phyloP scores from a whole-genome alignment of 2,113 vertebrate genomes.

The Otis tarda region DNA sequence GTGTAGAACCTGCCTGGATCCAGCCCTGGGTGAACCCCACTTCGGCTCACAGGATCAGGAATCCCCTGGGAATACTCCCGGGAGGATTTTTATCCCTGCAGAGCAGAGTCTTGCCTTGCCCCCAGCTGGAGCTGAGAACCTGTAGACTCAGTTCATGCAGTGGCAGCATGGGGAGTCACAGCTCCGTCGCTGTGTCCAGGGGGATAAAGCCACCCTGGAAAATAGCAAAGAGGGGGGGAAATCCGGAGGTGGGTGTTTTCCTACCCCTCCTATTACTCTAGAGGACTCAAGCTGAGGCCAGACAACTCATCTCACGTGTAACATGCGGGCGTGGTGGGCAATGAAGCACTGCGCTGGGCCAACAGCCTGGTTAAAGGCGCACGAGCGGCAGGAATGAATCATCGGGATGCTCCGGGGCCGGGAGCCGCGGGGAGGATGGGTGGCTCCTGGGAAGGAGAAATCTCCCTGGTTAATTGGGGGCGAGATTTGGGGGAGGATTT shows the following conservation, averaged over 20 bases:
- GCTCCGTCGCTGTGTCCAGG: not conserved
- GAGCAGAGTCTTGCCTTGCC: too few species aligned
- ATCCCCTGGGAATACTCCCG: not conserved
- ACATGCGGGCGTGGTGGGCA: not conserved
- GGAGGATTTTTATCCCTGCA: not conserved
- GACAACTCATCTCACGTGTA: not conserved
- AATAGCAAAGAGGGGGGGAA: not conserved
- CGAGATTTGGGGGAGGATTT: too few species aligned
- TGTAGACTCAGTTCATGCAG: fast-evolving
- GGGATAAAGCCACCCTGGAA: not conserved
- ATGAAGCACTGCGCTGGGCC: fast-evolving
- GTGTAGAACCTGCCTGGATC: not conserved
- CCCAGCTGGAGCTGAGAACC: not conserved
- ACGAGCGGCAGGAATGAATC: not conserved
- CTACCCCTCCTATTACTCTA: not conserved
- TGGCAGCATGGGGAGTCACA: not conserved
- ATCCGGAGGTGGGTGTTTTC: not conserved
- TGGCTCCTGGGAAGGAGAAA: not conserved
- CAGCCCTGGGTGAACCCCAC: fast-evolving
- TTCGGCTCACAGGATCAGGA: fast-evolving
- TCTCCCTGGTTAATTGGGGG: too few species aligned
- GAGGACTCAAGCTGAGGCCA: not conserved
- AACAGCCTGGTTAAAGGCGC: fast-evolving
- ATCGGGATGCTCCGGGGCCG: fast-evolving
- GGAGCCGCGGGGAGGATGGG: not conserved